Percentiles rank a stretch among this genome's conserved stretches.
These are phyloP conservation scores for Pseudomugil gertrudae DNA, from an alignment of 2,797 vertebrate species.

Conservation along the genomic window DNA sequence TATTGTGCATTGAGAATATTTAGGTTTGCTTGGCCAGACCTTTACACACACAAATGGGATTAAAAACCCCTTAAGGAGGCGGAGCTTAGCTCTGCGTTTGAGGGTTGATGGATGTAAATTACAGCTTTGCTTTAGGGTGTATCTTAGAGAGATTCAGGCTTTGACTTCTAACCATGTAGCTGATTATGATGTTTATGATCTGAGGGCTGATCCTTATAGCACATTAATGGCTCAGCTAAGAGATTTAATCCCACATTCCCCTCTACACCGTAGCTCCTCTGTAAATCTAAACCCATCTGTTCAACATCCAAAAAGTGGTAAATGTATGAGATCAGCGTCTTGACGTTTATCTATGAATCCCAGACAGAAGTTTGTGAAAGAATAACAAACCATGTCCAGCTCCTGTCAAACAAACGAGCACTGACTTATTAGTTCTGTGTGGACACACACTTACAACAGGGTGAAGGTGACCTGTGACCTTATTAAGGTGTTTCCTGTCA, in stretches of 20 bases:
- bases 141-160: not conserved
- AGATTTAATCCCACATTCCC: not conserved
- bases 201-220: not conserved
- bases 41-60: not conserved
- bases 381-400: slow-evolving; percentile 3
- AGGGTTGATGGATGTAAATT: slow-evolving; percentile 9
- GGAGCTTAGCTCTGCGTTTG: not conserved
- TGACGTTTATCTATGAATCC: not conserved
- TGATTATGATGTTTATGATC: not conserved
- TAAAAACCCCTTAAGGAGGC: slow-evolving; percentile 4
- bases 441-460: not conserved
- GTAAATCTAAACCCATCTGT: not conserved
- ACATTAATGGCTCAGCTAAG: too few relatives aligned
- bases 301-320: not conserved
- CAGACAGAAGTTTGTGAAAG: slow-evolving; percentile 13
- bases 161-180: slow-evolving; percentile 16
- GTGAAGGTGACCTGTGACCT: slow-evolving; percentile 35
- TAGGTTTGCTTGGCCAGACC: not conserved
- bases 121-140: not conserved
- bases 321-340: not conserved
- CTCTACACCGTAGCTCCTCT: not conserved
- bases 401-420: not conserved
- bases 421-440: not conserved
- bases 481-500: slow-evolving; percentile 19
- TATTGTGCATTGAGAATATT: not conserved